Evolutionary conservation across 2,797 vertebrate genomes (phyloP).

Genomic region (Heterohyrax brucei): DNA sequence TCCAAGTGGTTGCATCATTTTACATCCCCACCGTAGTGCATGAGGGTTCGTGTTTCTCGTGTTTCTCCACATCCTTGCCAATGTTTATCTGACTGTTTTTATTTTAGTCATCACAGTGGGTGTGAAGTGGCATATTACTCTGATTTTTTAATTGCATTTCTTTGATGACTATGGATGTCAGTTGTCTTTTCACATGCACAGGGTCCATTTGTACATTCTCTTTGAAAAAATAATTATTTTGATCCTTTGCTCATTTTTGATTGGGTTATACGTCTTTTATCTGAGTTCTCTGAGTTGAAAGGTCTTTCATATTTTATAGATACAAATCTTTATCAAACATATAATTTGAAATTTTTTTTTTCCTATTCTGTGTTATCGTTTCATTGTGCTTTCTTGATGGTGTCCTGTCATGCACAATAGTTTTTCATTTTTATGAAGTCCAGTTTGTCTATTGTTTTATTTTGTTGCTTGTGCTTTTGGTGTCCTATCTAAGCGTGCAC

Average conservation of each 20-base stretch:
- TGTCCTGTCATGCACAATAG: too few species aligned
- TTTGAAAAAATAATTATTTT: neutral
- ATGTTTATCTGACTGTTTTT: neutral
- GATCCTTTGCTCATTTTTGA: neutral
- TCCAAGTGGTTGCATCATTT: too few species aligned
- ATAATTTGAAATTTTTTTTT: too few species aligned
- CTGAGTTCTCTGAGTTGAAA: neutral
- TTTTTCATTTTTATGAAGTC: too few species aligned
- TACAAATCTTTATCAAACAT: neutral
- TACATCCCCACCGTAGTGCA: too few species aligned
- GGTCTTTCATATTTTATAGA: neutral
- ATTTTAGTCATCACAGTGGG: neutral
- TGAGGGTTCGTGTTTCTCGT: neutral
- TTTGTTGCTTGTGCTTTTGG: too few species aligned
- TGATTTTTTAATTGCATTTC: neutral
- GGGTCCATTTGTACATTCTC: too few species aligned
- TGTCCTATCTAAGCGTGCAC: too few species aligned
- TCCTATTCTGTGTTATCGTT: neutral
- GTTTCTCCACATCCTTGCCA: neutral
- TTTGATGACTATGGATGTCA: neutral
- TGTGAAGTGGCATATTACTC: neutral
- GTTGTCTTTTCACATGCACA: neutral
- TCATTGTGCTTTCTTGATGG: neutral
- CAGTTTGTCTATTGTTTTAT: too few species aligned
- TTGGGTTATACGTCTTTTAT: neutral